Evolutionary conservation across 2,797 vertebrate species (phyloP).

Genomic region (Danio tinwini): DNA sequence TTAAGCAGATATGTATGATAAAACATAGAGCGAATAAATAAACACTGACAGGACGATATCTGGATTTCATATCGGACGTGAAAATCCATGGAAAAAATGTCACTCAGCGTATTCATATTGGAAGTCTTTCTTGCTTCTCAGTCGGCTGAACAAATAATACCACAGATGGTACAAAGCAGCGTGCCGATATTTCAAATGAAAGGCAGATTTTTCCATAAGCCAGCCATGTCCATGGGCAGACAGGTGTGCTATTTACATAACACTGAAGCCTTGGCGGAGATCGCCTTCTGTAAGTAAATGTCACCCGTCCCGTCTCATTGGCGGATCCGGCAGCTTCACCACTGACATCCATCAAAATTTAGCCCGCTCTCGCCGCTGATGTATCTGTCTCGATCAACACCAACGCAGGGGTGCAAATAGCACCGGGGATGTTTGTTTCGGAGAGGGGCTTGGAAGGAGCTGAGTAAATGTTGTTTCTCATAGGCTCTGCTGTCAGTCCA

Average conservation of each 20-base stretch:
- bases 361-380: slow-evolving; percentile 62
- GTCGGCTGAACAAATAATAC: slow-evolving; percentile 56
- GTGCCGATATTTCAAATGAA: slow-evolving; percentile 66
- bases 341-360: slow-evolving; percentile 76
- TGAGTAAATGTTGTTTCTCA: slow-evolving; percentile 69
- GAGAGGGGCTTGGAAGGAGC: slow-evolving; percentile 54
- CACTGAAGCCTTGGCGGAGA: slow-evolving; percentile 64
- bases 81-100: slow-evolving; percentile 48
- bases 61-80: slow-evolving; percentile 37
- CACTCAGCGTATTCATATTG: slow-evolving; percentile 59
- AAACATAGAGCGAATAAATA: slow-evolving; percentile 45
- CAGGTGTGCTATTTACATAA: slow-evolving; percentile 83
- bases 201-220: slow-evolving; percentile 69
- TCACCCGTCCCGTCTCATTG: slow-evolving; percentile 72
- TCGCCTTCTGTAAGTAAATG: slow-evolving; percentile 77
- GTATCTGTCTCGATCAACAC: slow-evolving; percentile 65
- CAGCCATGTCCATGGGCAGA: slow-evolving; percentile 64
- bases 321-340: slow-evolving; percentile 66
- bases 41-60: slow-evolving; percentile 41
- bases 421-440: slow-evolving; percentile 66
- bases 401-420: slow-evolving; percentile 66
- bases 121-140: slow-evolving; percentile 48
- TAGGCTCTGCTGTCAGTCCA: slow-evolving; percentile 60
- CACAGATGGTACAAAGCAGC: slow-evolving; percentile 66
- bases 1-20: slow-evolving; percentile 48